Evolutionary conservation across 2,797 vertebrate genomes (phyloP).

Genomic region (Coreius guichenoti): DNA sequence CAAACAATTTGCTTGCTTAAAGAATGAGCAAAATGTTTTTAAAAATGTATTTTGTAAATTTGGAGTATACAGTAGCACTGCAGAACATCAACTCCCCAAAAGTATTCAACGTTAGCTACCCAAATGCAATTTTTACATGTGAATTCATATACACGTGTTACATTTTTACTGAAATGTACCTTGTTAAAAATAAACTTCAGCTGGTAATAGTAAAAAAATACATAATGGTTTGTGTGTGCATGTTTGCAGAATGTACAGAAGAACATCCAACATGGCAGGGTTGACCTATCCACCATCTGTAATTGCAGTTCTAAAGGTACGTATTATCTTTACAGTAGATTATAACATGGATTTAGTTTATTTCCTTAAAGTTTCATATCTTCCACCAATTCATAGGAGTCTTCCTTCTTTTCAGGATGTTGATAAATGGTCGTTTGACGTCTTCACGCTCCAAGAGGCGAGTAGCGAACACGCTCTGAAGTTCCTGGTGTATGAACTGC

Average conservation of each 20-base stretch:
- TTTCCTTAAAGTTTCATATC: not conserved
- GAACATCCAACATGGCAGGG: constrained; percentile 93
- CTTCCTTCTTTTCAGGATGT: constrained; percentile 82
- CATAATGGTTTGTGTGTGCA: constrained; percentile 24
- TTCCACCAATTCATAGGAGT: not conserved
- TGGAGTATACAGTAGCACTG: not conserved
- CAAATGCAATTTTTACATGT: not conserved
- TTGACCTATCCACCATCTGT: constrained; percentile 92
- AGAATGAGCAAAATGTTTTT: not conserved
- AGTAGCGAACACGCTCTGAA: constrained; percentile 95
- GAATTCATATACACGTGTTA: not conserved
- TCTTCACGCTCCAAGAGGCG: constrained; percentile 93
- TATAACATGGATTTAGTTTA: not conserved
- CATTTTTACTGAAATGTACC: not conserved
- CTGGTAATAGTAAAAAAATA: not conserved
- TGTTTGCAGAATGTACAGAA: constrained; percentile 91
- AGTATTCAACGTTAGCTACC: not conserved
- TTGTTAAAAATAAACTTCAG: not conserved
- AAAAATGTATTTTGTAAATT: not conserved
- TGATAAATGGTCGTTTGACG: constrained; percentile 97
- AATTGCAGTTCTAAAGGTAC: constrained; percentile 90
- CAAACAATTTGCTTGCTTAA: not conserved
- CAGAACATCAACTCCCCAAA: not conserved
- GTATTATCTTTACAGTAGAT: constrained; percentile 2
- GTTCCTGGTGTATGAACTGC: constrained; percentile 96